These are phyloP conservation scores for Acrocephalus scirpaceus DNA, from an alignment of 2,797 vertebrate genomes.

Conservation along the genomic window DNA sequence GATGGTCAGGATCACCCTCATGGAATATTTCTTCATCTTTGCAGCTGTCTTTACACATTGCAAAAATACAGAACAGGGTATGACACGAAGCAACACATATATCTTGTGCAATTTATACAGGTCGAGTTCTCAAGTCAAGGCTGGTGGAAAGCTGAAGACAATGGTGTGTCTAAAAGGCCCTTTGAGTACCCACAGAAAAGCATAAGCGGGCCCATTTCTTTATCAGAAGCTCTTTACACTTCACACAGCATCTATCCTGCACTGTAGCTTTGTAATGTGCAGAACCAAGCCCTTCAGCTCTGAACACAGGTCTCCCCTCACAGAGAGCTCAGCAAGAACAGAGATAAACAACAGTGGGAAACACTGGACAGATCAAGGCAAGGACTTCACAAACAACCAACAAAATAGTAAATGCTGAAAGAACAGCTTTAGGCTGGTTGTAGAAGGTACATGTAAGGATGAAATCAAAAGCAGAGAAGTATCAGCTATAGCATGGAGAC, in stretches of 20 bases:
- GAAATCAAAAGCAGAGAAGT: not conserved
- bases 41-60: not conserved
- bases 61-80: not conserved
- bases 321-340: not conserved
- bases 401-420: not conserved
- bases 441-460: not conserved
- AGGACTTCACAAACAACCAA: not conserved
- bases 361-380: not conserved
- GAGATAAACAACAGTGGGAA: not conserved
- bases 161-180: not conserved
- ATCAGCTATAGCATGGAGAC: not conserved
- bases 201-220: fast-evolving
- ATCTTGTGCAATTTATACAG: not conserved
- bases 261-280: not conserved
- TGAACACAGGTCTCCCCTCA: not conserved
- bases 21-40: not conserved
- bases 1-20: not conserved
- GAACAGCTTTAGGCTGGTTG: not conserved
- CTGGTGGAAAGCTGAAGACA: not conserved
- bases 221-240: not conserved
- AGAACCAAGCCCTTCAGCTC: not conserved
- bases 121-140: not conserved
- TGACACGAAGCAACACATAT: not conserved
- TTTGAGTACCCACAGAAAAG: not conserved
- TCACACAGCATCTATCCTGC: not conserved